phyloP scores from a whole-genome alignment of 2,113 vertebrate species.

The Nesogale talazaci region DNA sequence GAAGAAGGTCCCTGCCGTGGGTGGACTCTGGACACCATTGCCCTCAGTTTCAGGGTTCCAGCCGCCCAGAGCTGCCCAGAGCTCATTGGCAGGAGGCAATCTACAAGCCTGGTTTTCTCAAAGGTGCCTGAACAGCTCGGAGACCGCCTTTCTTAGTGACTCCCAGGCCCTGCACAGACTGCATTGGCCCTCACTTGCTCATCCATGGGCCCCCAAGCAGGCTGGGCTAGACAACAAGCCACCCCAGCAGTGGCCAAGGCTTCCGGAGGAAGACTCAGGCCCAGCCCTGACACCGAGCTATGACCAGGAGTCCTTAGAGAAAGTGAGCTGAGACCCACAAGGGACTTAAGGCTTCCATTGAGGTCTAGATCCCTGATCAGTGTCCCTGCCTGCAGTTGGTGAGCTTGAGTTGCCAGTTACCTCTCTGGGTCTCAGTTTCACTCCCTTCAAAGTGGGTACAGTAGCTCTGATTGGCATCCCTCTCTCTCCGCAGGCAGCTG shows the following conservation, averaged over 20 bases:
- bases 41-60: background rate
- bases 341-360: background rate
- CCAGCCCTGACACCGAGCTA: background rate
- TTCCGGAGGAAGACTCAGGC: background rate
- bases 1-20: background rate
- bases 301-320: background rate
- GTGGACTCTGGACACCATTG: background rate
- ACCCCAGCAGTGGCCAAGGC: background rate
- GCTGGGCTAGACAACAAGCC: background rate
- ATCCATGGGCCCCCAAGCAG: background rate
- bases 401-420: background rate
- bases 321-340: background rate
- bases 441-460: slow-evolving; percentile 62
- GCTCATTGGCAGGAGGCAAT: background rate
- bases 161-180: background rate
- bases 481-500: slow-evolving; percentile 76
- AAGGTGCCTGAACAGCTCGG: background rate
- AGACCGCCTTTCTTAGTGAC: background rate
- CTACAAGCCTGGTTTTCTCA: background rate
- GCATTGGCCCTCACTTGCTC: background rate
- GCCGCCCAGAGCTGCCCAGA: background rate
- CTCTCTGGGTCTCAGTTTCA: background rate
- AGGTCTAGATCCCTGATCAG: background rate
- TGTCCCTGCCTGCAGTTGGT: background rate
- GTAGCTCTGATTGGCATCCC: slow-evolving; percentile 72